Conservation (phyloP, 2,797 vertebrate species). For the Hydrocynus forskahlii region DNA sequence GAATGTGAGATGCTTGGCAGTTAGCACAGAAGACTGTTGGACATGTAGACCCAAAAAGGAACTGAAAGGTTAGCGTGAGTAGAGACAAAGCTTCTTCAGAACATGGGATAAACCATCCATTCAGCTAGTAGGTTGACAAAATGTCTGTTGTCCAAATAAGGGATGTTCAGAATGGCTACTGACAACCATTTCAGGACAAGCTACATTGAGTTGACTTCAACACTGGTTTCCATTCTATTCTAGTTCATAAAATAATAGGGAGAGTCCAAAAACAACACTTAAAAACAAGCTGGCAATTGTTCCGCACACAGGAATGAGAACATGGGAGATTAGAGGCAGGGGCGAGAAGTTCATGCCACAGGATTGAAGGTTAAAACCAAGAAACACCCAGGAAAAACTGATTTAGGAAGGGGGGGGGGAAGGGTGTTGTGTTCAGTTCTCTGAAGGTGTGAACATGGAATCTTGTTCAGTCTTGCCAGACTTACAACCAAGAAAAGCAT, state of each 20-base stretch:
- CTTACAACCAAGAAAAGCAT: neutral
- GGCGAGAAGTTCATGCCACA: no score
- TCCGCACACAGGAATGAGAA: neutral
- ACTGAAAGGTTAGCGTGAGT: neutral
- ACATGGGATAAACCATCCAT: neutral
- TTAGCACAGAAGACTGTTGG: neutral
- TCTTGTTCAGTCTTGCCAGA: slow-evolving; percentile 17
- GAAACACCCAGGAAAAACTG: no score
- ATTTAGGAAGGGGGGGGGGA: no score
- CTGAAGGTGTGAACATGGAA: neutral
- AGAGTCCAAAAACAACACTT: no score
- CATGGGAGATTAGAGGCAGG: no score
- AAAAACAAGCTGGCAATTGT: no score
- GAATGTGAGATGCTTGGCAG: neutral
- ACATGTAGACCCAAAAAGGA: neutral
- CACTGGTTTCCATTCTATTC: no score
- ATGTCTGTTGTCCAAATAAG: neutral
- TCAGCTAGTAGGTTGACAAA: neutral
- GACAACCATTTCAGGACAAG: no score
- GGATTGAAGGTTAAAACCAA: no score
- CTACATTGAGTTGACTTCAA: no score
- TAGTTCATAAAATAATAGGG: no score
- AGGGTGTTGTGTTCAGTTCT: neutral
- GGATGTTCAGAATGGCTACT: neutral
- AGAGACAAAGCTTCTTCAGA: neutral